Percentiles rank a stretch among this genome's conserved stretches.
phyloP scores from a whole-genome alignment of 2,888 invertebrate genomes.

The Trissoscelio sp. region DNA sequence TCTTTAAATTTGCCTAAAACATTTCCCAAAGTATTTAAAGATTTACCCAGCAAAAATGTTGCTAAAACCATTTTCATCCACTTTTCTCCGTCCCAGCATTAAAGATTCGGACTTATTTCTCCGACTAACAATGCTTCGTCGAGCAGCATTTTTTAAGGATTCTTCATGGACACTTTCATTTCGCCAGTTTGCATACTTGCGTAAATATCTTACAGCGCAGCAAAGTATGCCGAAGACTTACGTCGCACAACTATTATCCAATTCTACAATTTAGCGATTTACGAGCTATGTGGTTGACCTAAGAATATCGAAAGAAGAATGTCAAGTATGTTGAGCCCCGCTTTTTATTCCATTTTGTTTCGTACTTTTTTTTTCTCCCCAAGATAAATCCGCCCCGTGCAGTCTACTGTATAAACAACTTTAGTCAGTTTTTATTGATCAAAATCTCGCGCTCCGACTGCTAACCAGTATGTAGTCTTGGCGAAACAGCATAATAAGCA shows the following conservation, averaged over 20 bases:
- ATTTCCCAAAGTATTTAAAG: too few relatives aligned
- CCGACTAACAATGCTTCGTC: too few relatives aligned
- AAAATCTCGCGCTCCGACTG: constrained; percentile 23
- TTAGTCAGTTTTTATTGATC: constrained; percentile 33
- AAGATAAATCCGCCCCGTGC: constrained; percentile 28
- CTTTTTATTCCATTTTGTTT: constrained; percentile 43
- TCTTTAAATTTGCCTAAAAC: too few relatives aligned
- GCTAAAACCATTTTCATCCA: too few relatives aligned
- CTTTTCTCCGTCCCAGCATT: too few relatives aligned
- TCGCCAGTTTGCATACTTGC: constrained; percentile 33
- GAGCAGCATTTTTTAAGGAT: constrained; percentile 5
- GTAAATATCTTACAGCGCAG: constrained; percentile 25
- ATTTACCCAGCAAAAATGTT: too few relatives aligned
- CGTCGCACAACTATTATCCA: constrained; percentile 42
- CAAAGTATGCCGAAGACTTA: constrained; percentile 43
- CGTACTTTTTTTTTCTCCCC: constrained; percentile 23
- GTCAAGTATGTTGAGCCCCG: constrained; percentile 32
- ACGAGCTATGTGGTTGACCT: constrained; percentile 50
- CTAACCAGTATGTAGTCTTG: background rate
- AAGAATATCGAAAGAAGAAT: constrained; percentile 60
- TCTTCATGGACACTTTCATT: constrained; percentile 21
- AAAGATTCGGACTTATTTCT: too few relatives aligned
- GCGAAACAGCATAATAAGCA: background rate
- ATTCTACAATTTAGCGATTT: constrained; percentile 52
- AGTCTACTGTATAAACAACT: constrained; percentile 15